Percentiles rank a stretch among this genome's conserved stretches.
Conservation (phyloP, 2,888 invertebrate genomes). For the Leucophenga maculata region DNA sequence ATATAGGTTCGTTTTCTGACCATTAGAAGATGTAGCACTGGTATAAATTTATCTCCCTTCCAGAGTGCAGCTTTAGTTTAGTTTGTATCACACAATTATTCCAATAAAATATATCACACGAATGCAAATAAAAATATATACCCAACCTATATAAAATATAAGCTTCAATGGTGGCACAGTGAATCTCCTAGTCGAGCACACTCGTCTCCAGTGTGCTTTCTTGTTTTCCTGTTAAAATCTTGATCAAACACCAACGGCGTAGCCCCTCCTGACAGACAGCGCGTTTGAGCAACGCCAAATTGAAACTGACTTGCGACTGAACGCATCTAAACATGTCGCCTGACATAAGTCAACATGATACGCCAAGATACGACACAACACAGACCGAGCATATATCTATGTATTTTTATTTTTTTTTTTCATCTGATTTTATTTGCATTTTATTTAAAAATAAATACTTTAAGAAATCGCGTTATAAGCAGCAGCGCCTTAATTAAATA, state of each 20-base stretch:
- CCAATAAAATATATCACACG: too few relatives aligned
- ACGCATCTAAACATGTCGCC: conserved; percentile 26
- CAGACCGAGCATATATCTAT: background rate
- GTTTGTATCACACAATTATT: too few relatives aligned
- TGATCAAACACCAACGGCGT: background rate
- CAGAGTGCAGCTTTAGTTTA: too few relatives aligned
- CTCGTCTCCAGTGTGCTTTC: too few relatives aligned
- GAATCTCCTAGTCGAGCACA: too few relatives aligned
- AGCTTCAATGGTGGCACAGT: too few relatives aligned
- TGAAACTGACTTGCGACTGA: conserved; percentile 25
- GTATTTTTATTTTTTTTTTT: background rate
- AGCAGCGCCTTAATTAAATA: conserved; percentile 60
- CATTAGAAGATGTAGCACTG: too few relatives aligned
- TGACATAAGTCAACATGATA: conserved; percentile 34
- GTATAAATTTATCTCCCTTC: too few relatives aligned
- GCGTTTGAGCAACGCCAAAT: background rate
- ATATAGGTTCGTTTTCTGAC: too few relatives aligned
- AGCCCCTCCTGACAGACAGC: background rate
- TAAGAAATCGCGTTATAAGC: conserved; percentile 17
- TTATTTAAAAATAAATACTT: conserved; percentile 17
- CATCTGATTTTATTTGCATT: conserved; percentile 12
- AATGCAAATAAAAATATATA: too few relatives aligned
- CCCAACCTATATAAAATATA: too few relatives aligned
- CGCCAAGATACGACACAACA: conserved; percentile 31
- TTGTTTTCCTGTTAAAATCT: conserved; percentile 23